Evolutionary conservation across 2,888 invertebrate species (phyloP).

Genomic region (Ornithoptera alexandrae): DNA sequence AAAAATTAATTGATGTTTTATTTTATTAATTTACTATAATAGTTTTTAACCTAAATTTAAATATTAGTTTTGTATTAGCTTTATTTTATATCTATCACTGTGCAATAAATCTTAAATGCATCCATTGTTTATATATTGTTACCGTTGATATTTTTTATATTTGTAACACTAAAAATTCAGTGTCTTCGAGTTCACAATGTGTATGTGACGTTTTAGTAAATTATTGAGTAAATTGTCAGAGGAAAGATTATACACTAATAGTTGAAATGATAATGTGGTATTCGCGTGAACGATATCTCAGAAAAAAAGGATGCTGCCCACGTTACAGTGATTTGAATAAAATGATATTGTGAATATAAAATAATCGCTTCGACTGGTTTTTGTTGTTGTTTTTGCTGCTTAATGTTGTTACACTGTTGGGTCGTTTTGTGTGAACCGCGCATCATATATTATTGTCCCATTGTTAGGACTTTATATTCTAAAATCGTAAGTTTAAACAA

Average conservation of each 20-base stretch:
- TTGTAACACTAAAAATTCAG: too few relatives aligned
- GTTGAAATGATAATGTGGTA: neutral
- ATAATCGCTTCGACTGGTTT: neutral
- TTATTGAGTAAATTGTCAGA: neutral
- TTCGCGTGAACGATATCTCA: neutral
- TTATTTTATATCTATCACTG: too few relatives aligned
- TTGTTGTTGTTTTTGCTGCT: neutral
- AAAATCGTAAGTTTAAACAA: constrained; percentile 18
- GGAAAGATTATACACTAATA: neutral
- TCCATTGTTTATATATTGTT: too few relatives aligned
- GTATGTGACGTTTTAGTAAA: neutral
- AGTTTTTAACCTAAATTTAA: too few relatives aligned
- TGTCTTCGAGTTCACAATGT: too few relatives aligned
- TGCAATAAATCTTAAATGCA: too few relatives aligned
- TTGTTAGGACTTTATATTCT: constrained; percentile 22
- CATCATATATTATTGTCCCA: neutral
- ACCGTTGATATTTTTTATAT: too few relatives aligned
- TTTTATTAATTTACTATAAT: too few relatives aligned
- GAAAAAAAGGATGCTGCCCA: neutral
- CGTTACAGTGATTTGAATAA: neutral
- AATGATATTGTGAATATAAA: neutral
- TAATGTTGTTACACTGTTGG: neutral
- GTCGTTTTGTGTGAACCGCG: neutral
- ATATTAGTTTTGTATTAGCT: too few relatives aligned
- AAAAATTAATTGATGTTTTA: too few relatives aligned